Conservation (phyloP, 2,113 vertebrate genomes). For the Python bivittatus region DNA sequence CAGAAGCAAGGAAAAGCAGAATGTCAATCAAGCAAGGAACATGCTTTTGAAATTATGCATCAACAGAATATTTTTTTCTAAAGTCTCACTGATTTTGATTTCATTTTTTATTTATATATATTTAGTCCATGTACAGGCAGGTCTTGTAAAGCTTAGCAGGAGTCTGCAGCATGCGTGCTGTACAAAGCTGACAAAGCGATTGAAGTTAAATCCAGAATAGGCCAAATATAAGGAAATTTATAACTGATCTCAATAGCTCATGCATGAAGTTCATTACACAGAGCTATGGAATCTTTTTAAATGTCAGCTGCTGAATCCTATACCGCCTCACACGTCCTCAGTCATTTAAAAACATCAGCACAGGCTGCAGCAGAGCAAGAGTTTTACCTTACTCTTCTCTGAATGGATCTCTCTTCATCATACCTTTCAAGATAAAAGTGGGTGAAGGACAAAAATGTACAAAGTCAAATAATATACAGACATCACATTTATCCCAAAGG, state of each 20-base stretch:
- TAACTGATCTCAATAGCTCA: slow-evolving; percentile 77
- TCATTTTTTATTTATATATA: slow-evolving; percentile 7
- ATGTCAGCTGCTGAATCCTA: slow-evolving; percentile 74
- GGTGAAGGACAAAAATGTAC: slow-evolving; percentile 59
- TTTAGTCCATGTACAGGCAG: slow-evolving; percentile 45
- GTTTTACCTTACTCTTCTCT: slow-evolving; percentile 90
- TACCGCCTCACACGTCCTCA: slow-evolving; percentile 58
- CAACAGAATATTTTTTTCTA: slow-evolving; percentile 24
- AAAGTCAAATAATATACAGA: slow-evolving; percentile 37
- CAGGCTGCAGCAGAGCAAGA: slow-evolving; percentile 57
- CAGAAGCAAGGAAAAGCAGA: slow-evolving; percentile 74
- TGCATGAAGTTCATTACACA: slow-evolving; percentile 48
- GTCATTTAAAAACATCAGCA: slow-evolving; percentile 53
- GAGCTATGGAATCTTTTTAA: slow-evolving; percentile 29
- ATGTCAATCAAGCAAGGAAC: slow-evolving; percentile 57
- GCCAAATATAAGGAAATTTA: slow-evolving; percentile 58
- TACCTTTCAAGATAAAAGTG: slow-evolving; percentile 83
- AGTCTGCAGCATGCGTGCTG: slow-evolving; percentile 63
- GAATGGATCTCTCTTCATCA: slow-evolving; percentile 87
- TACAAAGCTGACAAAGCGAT: slow-evolving; percentile 60
- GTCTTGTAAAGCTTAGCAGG: slow-evolving; percentile 51
- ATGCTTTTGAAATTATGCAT: slow-evolving; percentile 40
- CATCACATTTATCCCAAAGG: not conserved
- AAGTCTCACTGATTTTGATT: slow-evolving; percentile 8
- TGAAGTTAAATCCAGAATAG: slow-evolving; percentile 67